Evolutionary conservation across 1,140 invertebrate genomes (phyloP), one percentile per base, ranked within the genome.

Genomic region (Brachionus rotundiformis): DNA sequence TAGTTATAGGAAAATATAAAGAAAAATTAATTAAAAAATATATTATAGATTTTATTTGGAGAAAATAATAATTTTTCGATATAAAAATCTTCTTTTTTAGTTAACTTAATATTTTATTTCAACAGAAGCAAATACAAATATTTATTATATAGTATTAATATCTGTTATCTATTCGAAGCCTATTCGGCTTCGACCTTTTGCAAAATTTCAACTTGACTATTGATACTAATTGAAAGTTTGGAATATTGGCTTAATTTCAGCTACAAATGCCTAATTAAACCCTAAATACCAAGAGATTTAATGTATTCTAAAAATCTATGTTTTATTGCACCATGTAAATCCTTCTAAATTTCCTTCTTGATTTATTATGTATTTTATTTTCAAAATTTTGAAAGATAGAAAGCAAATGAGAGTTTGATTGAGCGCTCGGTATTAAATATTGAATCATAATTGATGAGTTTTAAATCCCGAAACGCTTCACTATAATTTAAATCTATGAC

Each of bases 201-300:
- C 13, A n/a, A 54, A 54, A 54, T 54, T 54, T 33, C 61, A 63
- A 63, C 29, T 63, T 63, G 61, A 63, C 61, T 63, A 63, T 63
- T 33, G 29, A 63, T 63, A 33, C 25, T 63, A 29, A 29, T 63
- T 63, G n/a, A 29, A 63, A 29, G 29, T 63, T 63, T 33, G 25
- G 3, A 63, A 63, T 29, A 29, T 33, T 63, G 16, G 2, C 61
- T 13, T 27, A 8, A 29, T 33, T 29, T 29, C 25, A 63, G 25
- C 7, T 29, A 29, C 61, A 63, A 63, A 63, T n/a, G 27, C 25
- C 29, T 63, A 63, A 63, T 63, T 63, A 63, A 33, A 31, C 7
- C 61, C 29, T 31, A 63, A 63, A 63, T 63, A 63, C 61, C 61
- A 63, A 33, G 61, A 33, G 61, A 63, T 63, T 63, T 31, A 54